Conservation (phyloP, 2,888 invertebrate genomes). For the Eupithecia vulgata region DNA sequence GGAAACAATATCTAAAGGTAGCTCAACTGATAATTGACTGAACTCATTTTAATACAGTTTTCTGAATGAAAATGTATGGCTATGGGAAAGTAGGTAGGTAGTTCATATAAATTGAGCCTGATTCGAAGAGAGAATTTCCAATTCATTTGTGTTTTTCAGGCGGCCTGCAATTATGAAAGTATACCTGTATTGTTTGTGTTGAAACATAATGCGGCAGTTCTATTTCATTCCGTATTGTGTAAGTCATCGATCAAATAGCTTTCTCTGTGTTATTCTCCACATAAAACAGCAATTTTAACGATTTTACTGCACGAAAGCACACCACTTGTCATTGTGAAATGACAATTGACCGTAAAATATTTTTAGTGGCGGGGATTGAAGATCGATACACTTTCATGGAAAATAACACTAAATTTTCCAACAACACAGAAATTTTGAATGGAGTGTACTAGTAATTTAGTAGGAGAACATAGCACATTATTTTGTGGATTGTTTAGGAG, state of each 20-base stretch:
- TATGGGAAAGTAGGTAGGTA: background rate
- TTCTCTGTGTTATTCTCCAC: slow-evolving; percentile 61
- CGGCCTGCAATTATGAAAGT: slow-evolving; percentile 35
- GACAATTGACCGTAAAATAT: slow-evolving; percentile 68
- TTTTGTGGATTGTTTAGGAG: slow-evolving; percentile 34
- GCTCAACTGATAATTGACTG: too few relatives aligned
- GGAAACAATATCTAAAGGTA: too few relatives aligned
- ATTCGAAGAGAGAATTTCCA: background rate
- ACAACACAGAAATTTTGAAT: slow-evolving; percentile 45
- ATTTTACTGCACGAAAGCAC: slow-evolving; percentile 71
- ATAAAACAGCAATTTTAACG: slow-evolving; percentile 60
- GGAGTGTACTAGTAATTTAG: slow-evolving; percentile 29
- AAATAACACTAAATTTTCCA: slow-evolving; percentile 38
- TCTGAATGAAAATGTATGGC: background rate
- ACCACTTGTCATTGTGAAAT: slow-evolving; percentile 77
- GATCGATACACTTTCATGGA: slow-evolving; percentile 52
- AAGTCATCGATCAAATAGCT: slow-evolving; percentile 62
- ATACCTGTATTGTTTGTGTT: slow-evolving; percentile 50
- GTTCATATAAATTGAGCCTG: background rate
- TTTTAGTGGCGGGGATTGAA: slow-evolving; percentile 54
- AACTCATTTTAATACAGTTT: background rate
- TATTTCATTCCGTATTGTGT: slow-evolving; percentile 50
- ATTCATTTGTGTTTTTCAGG: background rate
- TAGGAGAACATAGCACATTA: slow-evolving; percentile 29
- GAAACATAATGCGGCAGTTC: slow-evolving; percentile 46